Conservation (phyloP, 2,113 vertebrate genomes). For the Myrmecobius fasciatus region DNA sequence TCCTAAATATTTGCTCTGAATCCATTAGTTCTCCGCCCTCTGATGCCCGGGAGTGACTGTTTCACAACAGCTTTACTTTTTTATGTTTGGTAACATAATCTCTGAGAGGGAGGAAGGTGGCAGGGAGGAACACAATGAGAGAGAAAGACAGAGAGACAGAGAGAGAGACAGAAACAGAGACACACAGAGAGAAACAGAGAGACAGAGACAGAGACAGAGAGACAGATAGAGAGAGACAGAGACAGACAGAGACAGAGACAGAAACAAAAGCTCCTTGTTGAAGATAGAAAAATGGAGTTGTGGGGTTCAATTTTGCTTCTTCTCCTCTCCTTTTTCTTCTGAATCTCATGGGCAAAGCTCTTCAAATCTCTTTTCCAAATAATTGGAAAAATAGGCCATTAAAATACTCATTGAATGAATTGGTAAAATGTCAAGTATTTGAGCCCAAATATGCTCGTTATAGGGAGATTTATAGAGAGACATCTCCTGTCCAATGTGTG, state of each 20-base stretch:
- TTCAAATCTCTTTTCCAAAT: background rate
- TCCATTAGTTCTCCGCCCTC: conserved; percentile 19
- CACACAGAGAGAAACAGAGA: too few relatives aligned
- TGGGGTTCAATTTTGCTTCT: background rate
- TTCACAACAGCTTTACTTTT: conserved; percentile 34
- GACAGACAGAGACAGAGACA: background rate
- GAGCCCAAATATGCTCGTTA: background rate
- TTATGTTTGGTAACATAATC: conserved; percentile 44
- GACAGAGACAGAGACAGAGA: too few relatives aligned
- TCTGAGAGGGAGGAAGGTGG: background rate
- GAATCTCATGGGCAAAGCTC: background rate
- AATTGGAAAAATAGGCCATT: background rate
- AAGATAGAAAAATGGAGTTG: fast-evolving
- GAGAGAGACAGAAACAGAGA: too few relatives aligned
- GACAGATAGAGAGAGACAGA: too few relatives aligned
- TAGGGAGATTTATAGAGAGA: too few relatives aligned
- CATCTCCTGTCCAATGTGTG: background rate
- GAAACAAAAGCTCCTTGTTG: background rate
- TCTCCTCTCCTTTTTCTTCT: background rate
- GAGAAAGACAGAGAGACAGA: background rate
- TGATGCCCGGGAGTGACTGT: conserved; percentile 21
- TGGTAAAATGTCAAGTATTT: background rate
- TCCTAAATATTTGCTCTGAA: conserved; percentile 54
- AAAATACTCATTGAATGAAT: background rate
- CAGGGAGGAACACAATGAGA: too few relatives aligned